Percentiles rank a stretch among this genome's conserved stretches.
Evolutionary conservation across 2,797 vertebrate genomes (phyloP).

Genomic region (Parotocinclus haroldoi): DNA sequence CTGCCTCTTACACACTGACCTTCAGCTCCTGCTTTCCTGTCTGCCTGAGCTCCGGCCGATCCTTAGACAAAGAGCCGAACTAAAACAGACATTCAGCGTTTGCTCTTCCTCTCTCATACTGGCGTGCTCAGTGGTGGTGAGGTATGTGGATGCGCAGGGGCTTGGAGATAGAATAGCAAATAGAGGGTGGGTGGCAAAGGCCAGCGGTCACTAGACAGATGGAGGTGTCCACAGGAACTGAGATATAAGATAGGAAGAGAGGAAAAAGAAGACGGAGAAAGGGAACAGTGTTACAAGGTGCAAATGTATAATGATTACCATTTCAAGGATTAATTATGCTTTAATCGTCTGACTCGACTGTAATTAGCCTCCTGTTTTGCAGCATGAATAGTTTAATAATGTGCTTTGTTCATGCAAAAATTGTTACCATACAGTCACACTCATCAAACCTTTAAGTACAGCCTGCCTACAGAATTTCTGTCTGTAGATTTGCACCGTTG

Average conservation of each 20-base stretch:
- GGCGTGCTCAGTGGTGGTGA: conserved; percentile 12
- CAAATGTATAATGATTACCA: conserved; percentile 25
- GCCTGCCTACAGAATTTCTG: background rate
- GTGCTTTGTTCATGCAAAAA: background rate
- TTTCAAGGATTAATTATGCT: conserved; percentile 24
- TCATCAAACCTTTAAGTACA: background rate
- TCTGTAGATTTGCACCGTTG: background rate
- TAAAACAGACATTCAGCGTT: background rate
- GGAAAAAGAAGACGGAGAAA: conserved; percentile 26
- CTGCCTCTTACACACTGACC: conserved; percentile 18
- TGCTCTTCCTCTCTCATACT: conserved; percentile 3
- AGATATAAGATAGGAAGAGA: conserved; percentile 75
- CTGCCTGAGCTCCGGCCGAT: background rate
- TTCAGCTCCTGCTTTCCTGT: conserved; percentile 10
- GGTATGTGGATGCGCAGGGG: conserved; percentile 1
- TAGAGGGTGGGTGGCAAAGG: conserved; percentile 27
- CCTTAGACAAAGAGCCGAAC: background rate
- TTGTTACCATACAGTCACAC: background rate
- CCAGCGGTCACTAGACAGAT: conserved; percentile 78
- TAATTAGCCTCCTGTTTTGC: conserved; percentile 15
- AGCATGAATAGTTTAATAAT: conserved; percentile 1
- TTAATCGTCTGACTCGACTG: conserved; percentile 11
- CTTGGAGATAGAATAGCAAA: conserved; percentile 1
- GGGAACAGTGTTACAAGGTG: background rate
- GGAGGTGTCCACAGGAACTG: conserved; percentile 75